Base-by-base conservation (phyloP, 2,888 invertebrate species). In the Lypha dubia region DNA sequence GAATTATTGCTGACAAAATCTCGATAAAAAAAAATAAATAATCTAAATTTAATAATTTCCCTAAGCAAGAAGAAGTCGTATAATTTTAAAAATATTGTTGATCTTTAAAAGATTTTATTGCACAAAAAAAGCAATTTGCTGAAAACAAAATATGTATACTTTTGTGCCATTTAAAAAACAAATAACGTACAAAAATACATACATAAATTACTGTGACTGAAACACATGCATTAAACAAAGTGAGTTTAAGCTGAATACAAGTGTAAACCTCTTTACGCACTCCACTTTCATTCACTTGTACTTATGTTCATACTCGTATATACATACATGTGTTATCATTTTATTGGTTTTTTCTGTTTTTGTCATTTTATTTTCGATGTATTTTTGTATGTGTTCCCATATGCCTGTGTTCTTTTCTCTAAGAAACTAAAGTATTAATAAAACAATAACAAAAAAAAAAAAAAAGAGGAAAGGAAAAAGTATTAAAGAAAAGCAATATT, bases 401-500 rank as follows among this genome's bases (percentile, higher is more conserved):
- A n/a, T 63, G 38, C 28, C 3, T 28, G 49, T 49, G 3, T 38
- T 38, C 5, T 11, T 38, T 35, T 35, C 15, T 1, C 3, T 13
- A 51, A 51, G 35, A 9, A 70, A 35, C 32, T 49, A 32, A 24
- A 35, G 11, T 1, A 44, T 24, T n/a, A 44, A 24, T n/a, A 41
- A 32, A 35, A 3, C 58, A 3, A 73, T 17, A 41, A 38, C n/a
- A 11, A 49, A 49, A 24, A n/a, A 22, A 1, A 0, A 15, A 35
- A 46, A 38, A 53, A 0, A 24, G 1, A 17, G 17, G 32, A 56
- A 32, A 32, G 17, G n/a, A 35, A 58, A 15, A 20, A 58, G 11
- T 11, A 73, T 32, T 8, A 35, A 65, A 49, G 35, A 35, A 62
- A 73, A 62, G 41, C 74, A 51, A 62, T 51, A 51, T 38, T 41